These are phyloP conservation scores for Pachycephala philippinensis DNA, from an alignment of 2,113 vertebrate genomes.

Conservation along the genomic window DNA sequence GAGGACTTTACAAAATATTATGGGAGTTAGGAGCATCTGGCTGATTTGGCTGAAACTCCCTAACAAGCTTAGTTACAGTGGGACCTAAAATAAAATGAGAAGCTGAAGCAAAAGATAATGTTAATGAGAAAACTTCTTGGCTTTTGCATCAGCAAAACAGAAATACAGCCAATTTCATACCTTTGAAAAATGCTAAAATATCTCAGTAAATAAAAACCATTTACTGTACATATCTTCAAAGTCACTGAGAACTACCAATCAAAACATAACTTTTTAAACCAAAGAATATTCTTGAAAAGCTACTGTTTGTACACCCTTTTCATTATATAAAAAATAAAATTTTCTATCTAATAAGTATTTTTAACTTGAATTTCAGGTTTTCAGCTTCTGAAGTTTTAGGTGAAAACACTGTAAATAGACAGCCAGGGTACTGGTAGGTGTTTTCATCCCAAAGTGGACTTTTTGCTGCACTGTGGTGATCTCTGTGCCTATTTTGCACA, in stretches of 20 bases:
- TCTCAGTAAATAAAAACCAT: background rate
- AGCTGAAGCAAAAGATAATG: slow-evolving; percentile 7
- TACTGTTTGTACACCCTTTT: background rate
- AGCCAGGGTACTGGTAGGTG: background rate
- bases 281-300: background rate
- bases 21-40: slow-evolving; percentile 40
- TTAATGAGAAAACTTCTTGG: background rate
- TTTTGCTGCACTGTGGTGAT: background rate
- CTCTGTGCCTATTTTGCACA: background rate
- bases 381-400: background rate
- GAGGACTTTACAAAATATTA: slow-evolving; percentile 28
- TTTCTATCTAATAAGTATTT: background rate
- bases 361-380: background rate
- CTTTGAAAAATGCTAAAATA: background rate
- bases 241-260: background rate
- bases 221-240: background rate
- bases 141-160: background rate
- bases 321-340: background rate
- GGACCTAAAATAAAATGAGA: slow-evolving; percentile 14
- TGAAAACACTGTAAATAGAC: background rate
- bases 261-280: background rate
- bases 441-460: background rate
- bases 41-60: slow-evolving; percentile 14
- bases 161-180: background rate
- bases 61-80: slow-evolving; percentile 32